phyloP scores from a whole-genome alignment of 2,888 invertebrate genomes.

The Blomia tropicalis region DNA sequence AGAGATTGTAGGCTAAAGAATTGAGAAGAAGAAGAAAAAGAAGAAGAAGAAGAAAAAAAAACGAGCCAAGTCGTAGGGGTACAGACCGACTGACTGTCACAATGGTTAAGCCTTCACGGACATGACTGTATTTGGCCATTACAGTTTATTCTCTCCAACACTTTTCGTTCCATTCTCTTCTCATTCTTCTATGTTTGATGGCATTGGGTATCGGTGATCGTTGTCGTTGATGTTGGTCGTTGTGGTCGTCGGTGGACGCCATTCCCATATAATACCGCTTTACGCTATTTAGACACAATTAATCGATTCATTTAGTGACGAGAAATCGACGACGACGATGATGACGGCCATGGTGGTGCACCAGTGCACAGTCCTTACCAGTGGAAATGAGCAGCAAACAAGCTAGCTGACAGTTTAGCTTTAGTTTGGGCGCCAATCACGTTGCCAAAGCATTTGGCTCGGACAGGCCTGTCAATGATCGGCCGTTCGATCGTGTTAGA shows the following conservation, averaged over 20 bases:
- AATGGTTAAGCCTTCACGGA: no score
- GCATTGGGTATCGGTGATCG: no score
- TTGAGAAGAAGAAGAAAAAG: neutral
- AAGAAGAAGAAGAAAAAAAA: neutral
- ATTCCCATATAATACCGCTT: neutral
- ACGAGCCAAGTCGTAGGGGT: neutral
- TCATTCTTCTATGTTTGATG: no score
- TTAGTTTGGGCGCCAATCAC: neutral
- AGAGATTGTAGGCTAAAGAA: no score
- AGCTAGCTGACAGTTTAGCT: neutral
- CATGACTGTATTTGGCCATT: no score
- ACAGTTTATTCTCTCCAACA: no score
- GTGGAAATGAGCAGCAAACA: neutral
- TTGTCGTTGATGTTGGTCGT: no score
- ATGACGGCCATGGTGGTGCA: neutral
- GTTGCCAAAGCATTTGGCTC: neutral
- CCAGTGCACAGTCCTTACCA: neutral
- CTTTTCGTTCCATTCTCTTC: neutral
- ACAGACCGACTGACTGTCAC: neutral
- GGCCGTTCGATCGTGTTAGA: no score
- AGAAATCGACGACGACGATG: neutral
- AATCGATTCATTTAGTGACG: slow-evolving; percentile 13
- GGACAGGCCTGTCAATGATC: neutral
- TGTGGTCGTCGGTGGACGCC: no score
- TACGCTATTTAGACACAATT: slow-evolving; percentile 6